These are phyloP conservation scores for Hemibagrus guttatus DNA, from an alignment of 2,797 vertebrate species.

Conservation along the genomic window DNA sequence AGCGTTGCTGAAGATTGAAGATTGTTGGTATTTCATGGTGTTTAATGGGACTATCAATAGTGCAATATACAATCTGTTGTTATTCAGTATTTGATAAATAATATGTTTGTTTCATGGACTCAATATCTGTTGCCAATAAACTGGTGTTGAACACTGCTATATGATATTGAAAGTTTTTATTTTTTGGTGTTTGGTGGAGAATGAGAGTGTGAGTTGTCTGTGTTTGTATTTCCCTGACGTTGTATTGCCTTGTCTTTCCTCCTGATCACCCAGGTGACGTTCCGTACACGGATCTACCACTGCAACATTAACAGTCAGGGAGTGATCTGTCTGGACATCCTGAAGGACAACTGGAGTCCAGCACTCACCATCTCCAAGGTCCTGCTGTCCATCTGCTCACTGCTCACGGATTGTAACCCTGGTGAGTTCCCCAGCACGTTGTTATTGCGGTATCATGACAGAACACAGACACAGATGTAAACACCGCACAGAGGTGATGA, in stretches of 20 bases:
- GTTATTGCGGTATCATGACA: not conserved
- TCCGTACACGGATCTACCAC: conserved; percentile 90
- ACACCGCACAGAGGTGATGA: not conserved
- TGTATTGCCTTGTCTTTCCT: not conserved
- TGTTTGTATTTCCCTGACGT: conserved; percentile 27
- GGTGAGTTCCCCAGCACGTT: conserved; percentile 67
- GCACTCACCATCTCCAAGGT: conserved; percentile 92
- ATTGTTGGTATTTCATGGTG: not conserved
- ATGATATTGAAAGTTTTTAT: not conserved
- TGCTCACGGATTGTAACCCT: conserved; percentile 91
- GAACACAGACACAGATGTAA: not conserved
- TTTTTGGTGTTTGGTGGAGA: not conserved
- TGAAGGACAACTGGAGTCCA: conserved; percentile 91
- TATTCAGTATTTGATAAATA: not conserved
- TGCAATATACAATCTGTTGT: not conserved
- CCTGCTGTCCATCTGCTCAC: conserved; percentile 90
- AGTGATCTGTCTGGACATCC: conserved; percentile 91
- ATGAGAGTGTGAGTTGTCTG: not conserved
- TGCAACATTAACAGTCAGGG: conserved; percentile 95
- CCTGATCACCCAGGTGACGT: conserved; percentile 78
- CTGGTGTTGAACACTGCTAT: not conserved
- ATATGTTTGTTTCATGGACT: not conserved
- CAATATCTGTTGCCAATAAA: too few species aligned
- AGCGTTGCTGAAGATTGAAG: not conserved
- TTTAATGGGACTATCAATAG: not conserved